Evolutionary conservation across 2,888 invertebrate genomes (phyloP).

Genomic region (Therioaphis trifolii): DNA sequence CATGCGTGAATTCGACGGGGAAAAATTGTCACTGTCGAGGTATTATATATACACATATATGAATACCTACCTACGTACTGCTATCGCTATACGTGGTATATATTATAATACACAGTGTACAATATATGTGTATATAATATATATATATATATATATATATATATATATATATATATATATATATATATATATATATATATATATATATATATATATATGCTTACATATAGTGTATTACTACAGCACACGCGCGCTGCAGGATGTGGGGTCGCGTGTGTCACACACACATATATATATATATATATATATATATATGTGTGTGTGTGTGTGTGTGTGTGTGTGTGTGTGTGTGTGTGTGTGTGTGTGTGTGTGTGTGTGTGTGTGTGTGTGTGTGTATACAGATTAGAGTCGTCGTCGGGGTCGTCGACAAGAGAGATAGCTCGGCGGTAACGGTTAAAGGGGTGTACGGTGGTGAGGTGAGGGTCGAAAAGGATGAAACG

Average conservation of each 20-base stretch:
- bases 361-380: conserved; percentile 17
- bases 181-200: background rate
- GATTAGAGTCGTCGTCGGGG: conserved; percentile 37
- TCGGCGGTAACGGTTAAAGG: background rate
- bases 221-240: background rate
- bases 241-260: background rate
- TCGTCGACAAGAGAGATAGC: conserved; percentile 33
- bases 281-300: background rate
- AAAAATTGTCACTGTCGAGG: conserved; percentile 33
- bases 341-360: conserved; percentile 16
- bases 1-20: conserved; percentile 37
- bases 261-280: conserved; percentile 18
- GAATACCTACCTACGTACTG: background rate
- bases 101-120: background rate
- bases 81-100: background rate
- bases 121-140: background rate
- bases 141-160: background rate
- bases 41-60: background rate
- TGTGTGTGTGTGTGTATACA: conserved; percentile 25
- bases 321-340: conserved; percentile 18
- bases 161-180: background rate
- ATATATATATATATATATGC: background rate
- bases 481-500: conserved; percentile 55
- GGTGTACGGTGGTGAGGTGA: conserved; percentile 9
- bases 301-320: background rate